Evolutionary conservation across 2,113 vertebrate species (phyloP), one percentile per base, ranked within the genome.

Genomic region (Nannospalax galili): DNA sequence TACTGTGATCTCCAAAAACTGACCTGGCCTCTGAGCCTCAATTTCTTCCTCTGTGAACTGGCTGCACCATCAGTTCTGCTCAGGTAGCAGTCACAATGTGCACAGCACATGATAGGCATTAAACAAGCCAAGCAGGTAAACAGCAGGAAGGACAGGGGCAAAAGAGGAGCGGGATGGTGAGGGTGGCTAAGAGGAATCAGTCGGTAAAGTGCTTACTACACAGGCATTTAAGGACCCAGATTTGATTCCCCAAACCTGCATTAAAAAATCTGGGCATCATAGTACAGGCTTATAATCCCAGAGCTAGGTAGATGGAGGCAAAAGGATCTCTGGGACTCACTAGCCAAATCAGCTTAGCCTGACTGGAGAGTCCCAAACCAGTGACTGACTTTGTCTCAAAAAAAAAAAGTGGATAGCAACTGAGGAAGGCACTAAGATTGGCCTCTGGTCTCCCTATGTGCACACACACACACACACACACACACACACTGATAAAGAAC

Each of bases 71-170:
- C 67, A 48, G n/a, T 78, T 73, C 32, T 56, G 10, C 28, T 70
- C 84, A 67, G 0, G 17, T 60, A 62, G 3, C 30, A 32, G 11
- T 75, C 14, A 56, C 7, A 0, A 0, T 1, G 9, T 52, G 5
- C 1, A 3, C 4, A 45, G 56, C 42, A 2, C 5, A 1, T 2
- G 17, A 30, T 3, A 28, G 45, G 0, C 35, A 10, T 8, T 2
- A 80, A 17, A 42, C 2, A 7, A 79, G 9, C 16, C 64, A 60
- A 9, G 10, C 0, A 7, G 42, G 56, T 40, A 37, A n/a, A 73
- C 42, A 20, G 14, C 22, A 19, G 7, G 28, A 6, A 62, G 26
- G 22, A 40, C 1, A 1, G 7, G 1, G 6, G 20, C 45, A 48
- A 17, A 62, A 3, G 24, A 32, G 6, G 48, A 56, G n/a, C 7